Evolutionary conservation across 2,888 invertebrate species (phyloP).

Genomic region (Pollenia griseotomentosa): DNA sequence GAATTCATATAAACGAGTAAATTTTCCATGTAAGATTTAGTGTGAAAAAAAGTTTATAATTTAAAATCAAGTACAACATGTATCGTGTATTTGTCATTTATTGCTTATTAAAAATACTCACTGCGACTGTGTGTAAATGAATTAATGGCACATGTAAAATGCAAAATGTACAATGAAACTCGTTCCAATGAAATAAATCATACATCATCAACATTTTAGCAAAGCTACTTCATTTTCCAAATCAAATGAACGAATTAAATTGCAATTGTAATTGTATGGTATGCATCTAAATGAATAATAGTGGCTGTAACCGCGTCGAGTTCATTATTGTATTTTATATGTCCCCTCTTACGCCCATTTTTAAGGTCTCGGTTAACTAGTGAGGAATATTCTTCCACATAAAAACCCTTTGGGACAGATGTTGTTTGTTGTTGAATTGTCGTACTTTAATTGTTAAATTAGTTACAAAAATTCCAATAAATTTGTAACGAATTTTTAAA

Average conservation of each 20-base stretch:
- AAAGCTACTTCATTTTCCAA: constrained; percentile 2
- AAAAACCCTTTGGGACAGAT: not conserved
- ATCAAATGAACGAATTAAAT: constrained; percentile 14
- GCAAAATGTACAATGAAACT: constrained; percentile 21
- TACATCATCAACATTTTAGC: constrained; percentile 10
- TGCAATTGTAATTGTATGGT: not conserved
- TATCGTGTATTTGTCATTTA: constrained; percentile 17
- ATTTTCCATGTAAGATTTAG: not conserved
- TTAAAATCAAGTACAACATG: constrained; percentile 27
- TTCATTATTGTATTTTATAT: constrained; percentile 13
- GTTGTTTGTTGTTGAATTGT: not conserved
- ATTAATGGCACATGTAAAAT: constrained; percentile 12
- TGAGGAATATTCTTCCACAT: not conserved
- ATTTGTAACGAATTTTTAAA: not conserved
- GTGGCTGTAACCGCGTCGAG: too few species aligned
- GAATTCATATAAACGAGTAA: too few species aligned
- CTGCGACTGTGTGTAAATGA: not conserved
- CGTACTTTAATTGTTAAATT: not conserved
- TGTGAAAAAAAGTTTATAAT: constrained; percentile 9
- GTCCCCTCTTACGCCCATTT: not conserved
- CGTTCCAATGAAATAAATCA: constrained; percentile 2
- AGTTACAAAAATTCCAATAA: not conserved
- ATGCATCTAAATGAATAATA: too few species aligned
- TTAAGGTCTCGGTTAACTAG: not conserved
- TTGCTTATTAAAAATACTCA: constrained; percentile 20